These are phyloP conservation scores for Sinella curviseta DNA, from an alignment of 1,140 invertebrate genomes.

Conservation along the genomic window DNA sequence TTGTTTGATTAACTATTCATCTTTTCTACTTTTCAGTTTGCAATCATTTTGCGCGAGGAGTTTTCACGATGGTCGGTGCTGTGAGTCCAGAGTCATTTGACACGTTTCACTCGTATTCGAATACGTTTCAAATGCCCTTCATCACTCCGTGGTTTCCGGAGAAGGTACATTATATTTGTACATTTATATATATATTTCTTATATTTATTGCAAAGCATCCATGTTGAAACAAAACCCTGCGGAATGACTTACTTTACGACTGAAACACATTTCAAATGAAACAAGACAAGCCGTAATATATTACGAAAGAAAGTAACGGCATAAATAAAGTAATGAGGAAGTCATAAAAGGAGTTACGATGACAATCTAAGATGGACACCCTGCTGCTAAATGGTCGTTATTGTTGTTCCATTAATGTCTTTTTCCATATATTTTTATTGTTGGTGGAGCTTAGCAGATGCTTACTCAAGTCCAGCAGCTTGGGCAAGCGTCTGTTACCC, in stretches of 20 bases:
- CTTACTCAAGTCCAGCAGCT: no score
- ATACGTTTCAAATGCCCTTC: conserved; percentile 95
- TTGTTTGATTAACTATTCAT: no score
- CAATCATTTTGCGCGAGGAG: conserved; percentile 83
- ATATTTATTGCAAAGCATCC: not conserved
- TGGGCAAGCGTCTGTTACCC: no score
- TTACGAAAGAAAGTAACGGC: not conserved
- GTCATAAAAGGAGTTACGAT: no score
- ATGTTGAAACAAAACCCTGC: not conserved
- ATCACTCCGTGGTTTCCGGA: no score
- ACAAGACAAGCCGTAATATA: not conserved
- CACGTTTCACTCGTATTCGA: conserved; percentile 90
- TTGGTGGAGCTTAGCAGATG: no score
- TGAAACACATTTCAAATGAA: not conserved
- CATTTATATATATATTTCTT: not conserved
- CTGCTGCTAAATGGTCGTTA: no score
- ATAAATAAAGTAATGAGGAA: no score
- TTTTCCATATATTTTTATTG: no score
- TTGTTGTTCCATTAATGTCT: no score
- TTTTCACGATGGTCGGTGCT: conserved; percentile 85
- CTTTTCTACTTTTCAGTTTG: conserved; percentile 73
- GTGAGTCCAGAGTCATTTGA: conserved; percentile 90
- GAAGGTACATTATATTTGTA: conserved; percentile 54
- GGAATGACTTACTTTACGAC: not conserved
- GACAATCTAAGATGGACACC: no score